These are phyloP conservation scores for Phyllopteryx taeniolatus DNA, from an alignment of 2,113 vertebrate genomes.

Conservation along the genomic window DNA sequence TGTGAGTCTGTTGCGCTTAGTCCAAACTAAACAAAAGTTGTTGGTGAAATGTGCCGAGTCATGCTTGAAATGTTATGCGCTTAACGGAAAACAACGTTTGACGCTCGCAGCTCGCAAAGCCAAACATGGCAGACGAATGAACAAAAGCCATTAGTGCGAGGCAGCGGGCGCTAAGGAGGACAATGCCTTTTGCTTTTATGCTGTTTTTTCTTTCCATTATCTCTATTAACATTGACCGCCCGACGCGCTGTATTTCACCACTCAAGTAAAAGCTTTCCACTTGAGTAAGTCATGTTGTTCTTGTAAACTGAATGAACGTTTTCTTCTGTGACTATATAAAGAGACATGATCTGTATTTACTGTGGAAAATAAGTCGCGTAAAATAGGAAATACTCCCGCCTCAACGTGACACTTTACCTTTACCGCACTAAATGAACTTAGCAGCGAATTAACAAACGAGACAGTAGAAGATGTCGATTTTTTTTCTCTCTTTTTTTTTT, in stretches of 20 bases:
- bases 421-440: background rate
- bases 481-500: conserved; percentile 24
- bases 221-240: background rate
- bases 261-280: background rate
- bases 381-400: too few species aligned
- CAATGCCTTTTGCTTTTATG: background rate
- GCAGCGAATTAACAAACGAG: conserved; percentile 42
- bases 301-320: background rate
- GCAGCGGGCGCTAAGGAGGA: conserved; percentile 2
- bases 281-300: background rate
- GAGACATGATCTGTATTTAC: background rate
- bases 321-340: background rate
- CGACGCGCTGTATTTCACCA: background rate
- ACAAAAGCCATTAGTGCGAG: conserved; percentile 9
- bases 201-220: conserved; percentile 4
- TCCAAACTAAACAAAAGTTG: background rate
- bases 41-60: background rate
- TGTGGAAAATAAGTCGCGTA: background rate
- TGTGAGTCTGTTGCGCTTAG: background rate
- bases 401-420: too few species aligned
- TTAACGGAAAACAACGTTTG: conserved; percentile 2
- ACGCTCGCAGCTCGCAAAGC: background rate
- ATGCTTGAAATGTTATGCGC: conserved; percentile 2
- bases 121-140: conserved; percentile 15
- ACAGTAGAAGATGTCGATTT: conserved; percentile 38